Evolutionary conservation across 2,888 invertebrate species (phyloP).

Genomic region (Lasioglossum oenotherae): DNA sequence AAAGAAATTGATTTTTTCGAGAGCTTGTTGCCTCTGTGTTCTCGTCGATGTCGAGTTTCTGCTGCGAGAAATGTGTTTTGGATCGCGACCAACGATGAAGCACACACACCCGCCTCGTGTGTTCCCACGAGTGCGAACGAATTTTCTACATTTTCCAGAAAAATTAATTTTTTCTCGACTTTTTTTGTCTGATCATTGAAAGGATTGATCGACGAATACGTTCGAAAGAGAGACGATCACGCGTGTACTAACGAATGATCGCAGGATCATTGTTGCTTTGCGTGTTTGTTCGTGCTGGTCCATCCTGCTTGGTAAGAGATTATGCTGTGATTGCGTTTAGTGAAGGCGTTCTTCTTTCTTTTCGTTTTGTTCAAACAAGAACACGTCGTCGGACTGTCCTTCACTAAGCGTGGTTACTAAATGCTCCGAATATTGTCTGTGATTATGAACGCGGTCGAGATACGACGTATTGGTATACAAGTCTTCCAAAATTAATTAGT

Average conservation of each 20-base stretch:
- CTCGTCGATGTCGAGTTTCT: slow-evolving; percentile 26
- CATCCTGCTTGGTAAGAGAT: slow-evolving; percentile 77
- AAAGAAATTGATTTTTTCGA: not conserved
- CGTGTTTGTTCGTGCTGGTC: slow-evolving; percentile 77
- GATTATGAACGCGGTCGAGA: slow-evolving; percentile 42
- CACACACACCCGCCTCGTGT: not conserved
- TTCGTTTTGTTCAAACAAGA: not conserved
- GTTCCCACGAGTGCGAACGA: not conserved
- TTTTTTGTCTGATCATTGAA: not conserved
- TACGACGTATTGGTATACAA: not conserved
- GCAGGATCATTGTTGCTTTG: slow-evolving; percentile 78
- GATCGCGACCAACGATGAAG: slow-evolving; percentile 29
- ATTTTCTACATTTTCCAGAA: not conserved
- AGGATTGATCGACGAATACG: not conserved
- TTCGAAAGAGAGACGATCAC: slow-evolving; percentile 42
- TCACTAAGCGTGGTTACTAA: slow-evolving; percentile 45
- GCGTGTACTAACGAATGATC: slow-evolving; percentile 73
- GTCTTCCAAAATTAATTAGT: not conserved
- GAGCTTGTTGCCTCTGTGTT: slow-evolving; percentile 33
- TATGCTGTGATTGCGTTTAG: slow-evolving; percentile 52
- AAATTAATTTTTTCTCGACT: not conserved
- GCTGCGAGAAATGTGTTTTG: slow-evolving; percentile 30
- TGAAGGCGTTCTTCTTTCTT: slow-evolving; percentile 9
- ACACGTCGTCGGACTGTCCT: not conserved
- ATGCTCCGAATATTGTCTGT: slow-evolving; percentile 58